These are phyloP conservation scores for Steinernema scapterisci DNA, from an alignment of 2,888 invertebrate species.

Conservation along the genomic window DNA sequence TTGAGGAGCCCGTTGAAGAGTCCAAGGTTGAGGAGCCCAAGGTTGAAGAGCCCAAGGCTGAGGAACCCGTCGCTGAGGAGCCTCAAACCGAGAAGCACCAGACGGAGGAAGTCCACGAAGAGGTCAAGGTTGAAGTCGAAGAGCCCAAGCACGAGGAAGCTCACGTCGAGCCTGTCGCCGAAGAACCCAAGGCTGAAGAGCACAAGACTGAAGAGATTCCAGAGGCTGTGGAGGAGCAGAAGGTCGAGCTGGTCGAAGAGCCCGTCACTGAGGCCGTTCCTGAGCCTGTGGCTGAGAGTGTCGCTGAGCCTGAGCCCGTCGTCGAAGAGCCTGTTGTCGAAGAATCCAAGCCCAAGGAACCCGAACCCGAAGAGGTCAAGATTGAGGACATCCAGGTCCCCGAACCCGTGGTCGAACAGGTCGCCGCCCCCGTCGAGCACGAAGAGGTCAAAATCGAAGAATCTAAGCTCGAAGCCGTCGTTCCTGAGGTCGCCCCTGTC, in stretches of 20 bases:
- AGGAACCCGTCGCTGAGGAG: background rate
- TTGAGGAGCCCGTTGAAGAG: constrained; percentile 8
- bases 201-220: background rate
- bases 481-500: too few relatives aligned
- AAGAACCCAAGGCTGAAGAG: background rate
- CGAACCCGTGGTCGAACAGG: background rate
- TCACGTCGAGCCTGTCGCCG: too few relatives aligned
- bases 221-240: background rate
- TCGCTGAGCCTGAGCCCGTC: background rate
- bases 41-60: background rate
- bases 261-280: background rate
- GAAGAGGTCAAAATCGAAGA: constrained; percentile 5
- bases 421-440: background rate
- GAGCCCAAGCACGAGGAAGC: too few relatives aligned
- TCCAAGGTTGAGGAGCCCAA: background rate
- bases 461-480: background rate
- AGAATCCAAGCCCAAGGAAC: background rate
- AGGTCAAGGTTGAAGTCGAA: too few relatives aligned
- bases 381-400: background rate
- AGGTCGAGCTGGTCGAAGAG: constrained; percentile 1
- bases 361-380: background rate
- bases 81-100: too few relatives aligned
- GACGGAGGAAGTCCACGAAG: background rate
- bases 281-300: background rate
- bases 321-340: too few relatives aligned